A percentile compares a stretch with the other conserved stretches of the same genome.
phyloP scores from a whole-genome alignment of 2,113 vertebrate species.

The Cyphotilapia sp. region DNA sequence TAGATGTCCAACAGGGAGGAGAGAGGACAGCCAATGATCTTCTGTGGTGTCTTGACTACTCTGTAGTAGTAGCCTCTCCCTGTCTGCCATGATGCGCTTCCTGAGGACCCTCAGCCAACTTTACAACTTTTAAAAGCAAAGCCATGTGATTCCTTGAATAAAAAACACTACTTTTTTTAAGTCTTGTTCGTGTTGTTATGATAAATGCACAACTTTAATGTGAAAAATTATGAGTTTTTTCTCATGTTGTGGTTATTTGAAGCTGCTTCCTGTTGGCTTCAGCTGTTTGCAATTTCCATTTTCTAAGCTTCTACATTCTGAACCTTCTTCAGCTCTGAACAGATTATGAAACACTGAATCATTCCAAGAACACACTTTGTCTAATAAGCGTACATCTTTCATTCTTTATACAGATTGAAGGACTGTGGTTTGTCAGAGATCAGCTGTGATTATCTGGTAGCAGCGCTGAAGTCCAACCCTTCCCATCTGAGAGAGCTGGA shows the following conservation, averaged over 20 bases:
- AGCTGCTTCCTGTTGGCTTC: not conserved
- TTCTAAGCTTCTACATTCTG: not conserved
- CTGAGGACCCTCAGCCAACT: not conserved
- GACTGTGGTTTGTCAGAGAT: not conserved
- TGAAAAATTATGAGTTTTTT: not conserved
- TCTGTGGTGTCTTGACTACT: not conserved
- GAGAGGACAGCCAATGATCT: not conserved
- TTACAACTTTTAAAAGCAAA: not conserved
- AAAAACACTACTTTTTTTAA: not conserved
- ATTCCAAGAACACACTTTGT: not conserved
- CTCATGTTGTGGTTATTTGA: not conserved
- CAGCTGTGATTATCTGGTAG: not conserved
- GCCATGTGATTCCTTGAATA: not conserved
- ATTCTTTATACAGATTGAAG: not conserved
- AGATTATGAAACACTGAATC: not conserved
- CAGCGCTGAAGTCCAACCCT: not conserved
- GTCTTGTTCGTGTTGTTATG: not conserved
- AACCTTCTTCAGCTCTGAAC: not conserved
- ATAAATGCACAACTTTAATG: not conserved
- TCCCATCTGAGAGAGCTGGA: not conserved
- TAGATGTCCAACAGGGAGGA: not conserved
- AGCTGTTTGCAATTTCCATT: not conserved
- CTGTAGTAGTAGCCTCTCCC: not conserved
- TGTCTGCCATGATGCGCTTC: accelerated
- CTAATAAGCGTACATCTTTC: accelerated